Evolutionary conservation across 2,797 vertebrate species (phyloP).

Genomic region (Karalla daura): DNA sequence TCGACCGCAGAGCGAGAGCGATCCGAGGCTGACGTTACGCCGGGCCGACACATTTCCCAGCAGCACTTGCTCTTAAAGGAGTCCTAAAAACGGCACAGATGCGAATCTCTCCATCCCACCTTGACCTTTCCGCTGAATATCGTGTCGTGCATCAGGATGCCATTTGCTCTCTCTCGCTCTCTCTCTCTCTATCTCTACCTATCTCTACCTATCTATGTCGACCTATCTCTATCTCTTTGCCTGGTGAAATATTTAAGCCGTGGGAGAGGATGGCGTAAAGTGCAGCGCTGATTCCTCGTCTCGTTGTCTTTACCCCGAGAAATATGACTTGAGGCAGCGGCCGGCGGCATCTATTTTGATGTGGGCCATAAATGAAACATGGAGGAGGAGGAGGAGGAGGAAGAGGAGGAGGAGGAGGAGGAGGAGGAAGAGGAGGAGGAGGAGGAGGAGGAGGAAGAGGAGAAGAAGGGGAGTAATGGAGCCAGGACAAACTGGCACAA

Average conservation of each 20-base stretch:
- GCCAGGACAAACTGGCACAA: slow-evolving; percentile 22
- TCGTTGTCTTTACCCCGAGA: slow-evolving; percentile 33
- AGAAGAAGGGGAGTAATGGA: slow-evolving; percentile 15
- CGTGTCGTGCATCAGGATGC: slow-evolving; percentile 65
- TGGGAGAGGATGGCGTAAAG: slow-evolving; percentile 56
- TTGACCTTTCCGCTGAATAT: slow-evolving; percentile 78
- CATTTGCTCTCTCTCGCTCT: slow-evolving; percentile 73
- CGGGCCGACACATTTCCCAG: slow-evolving; percentile 69
- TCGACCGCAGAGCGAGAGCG: slow-evolving; percentile 56
- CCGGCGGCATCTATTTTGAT: slow-evolving; percentile 48
- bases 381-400: too few species aligned
- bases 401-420: too few species aligned
- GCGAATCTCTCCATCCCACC: slow-evolving; percentile 76
- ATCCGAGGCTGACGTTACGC: slow-evolving; percentile 64
- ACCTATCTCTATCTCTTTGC: too few species aligned
- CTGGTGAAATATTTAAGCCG: slow-evolving; percentile 82
- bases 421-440: too few species aligned
- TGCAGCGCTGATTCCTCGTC: slow-evolving; percentile 29
- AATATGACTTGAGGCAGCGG: slow-evolving; percentile 44
- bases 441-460: too few species aligned
- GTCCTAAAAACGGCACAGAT: slow-evolving; percentile 68
- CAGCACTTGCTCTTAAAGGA: slow-evolving; percentile 60
- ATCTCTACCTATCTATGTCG: too few species aligned
- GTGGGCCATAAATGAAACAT: slow-evolving; percentile 69
- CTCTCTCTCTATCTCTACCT: too few species aligned